phyloP scores from a whole-genome alignment of 2,888 invertebrate genomes.

The Seira musarum region DNA sequence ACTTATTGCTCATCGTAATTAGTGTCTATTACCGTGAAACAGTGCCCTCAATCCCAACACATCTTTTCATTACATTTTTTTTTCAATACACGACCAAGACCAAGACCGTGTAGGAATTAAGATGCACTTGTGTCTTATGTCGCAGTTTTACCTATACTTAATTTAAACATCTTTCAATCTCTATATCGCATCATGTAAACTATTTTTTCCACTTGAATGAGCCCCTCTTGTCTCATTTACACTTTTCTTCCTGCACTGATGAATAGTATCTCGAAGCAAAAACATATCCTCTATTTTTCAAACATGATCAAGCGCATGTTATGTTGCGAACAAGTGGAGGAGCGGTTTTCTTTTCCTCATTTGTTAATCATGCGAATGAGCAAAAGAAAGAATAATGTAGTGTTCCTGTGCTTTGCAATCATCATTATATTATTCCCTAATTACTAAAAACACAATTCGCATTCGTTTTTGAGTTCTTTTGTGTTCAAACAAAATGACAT shows the following conservation, averaged over 20 bases:
- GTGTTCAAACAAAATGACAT: background rate
- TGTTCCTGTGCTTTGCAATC: background rate
- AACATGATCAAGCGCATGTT: slow-evolving; percentile 8
- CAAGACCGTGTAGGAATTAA: background rate
- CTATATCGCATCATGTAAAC: background rate
- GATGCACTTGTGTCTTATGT: background rate
- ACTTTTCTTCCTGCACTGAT: slow-evolving; percentile 6
- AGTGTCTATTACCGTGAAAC: slow-evolving; percentile 61
- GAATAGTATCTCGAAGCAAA: background rate
- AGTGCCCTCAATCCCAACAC: slow-evolving; percentile 60
- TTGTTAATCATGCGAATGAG: slow-evolving; percentile 2
- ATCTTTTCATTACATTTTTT: slow-evolving; percentile 18
- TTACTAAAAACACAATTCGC: slow-evolving; percentile 43
- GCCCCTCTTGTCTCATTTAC: slow-evolving; percentile 39
- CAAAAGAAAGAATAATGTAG: background rate
- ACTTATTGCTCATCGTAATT: slow-evolving; percentile 55
- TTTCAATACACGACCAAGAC: background rate
- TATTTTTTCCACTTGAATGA: slow-evolving; percentile 50
- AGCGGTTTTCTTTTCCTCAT: background rate
- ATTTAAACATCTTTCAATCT: background rate
- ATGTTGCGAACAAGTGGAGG: background rate
- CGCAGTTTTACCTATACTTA: background rate
- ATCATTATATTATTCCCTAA: slow-evolving; percentile 47
- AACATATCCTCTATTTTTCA: background rate
- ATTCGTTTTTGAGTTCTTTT: background rate